These are phyloP conservation scores for Coelinius sp. DNA, from an alignment of 2,888 invertebrate genomes.

Conservation along the genomic window DNA sequence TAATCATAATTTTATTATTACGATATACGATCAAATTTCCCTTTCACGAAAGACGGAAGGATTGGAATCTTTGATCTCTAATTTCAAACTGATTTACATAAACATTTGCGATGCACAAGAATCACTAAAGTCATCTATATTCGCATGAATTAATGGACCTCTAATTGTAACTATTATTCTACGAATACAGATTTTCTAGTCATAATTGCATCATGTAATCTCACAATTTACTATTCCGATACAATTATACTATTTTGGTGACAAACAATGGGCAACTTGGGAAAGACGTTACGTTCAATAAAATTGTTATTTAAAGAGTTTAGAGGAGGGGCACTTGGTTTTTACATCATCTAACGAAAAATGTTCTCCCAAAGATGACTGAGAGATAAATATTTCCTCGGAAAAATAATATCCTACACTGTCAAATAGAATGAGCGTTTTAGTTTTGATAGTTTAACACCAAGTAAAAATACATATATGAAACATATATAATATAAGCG, in stretches of 20 bases:
- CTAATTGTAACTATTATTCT: background rate
- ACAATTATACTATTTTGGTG: background rate
- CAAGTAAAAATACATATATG: constrained; percentile 20
- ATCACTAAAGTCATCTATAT: background rate
- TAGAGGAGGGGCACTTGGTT: background rate
- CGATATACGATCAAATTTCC: too few relatives aligned
- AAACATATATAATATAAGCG: constrained; percentile 60
- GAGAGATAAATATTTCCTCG: background rate
- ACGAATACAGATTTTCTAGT: background rate
- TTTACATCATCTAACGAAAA: background rate
- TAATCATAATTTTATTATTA: too few relatives aligned
- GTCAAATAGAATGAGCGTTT: background rate
- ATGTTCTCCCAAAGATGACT: background rate
- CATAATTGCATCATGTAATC: constrained; percentile 8
- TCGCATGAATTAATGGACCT: background rate
- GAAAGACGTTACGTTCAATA: background rate
- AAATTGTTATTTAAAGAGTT: background rate
- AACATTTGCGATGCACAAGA: background rate
- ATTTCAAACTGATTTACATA: constrained; percentile 8
- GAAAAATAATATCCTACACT: background rate
- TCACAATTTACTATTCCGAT: background rate
- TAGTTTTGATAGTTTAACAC: constrained; percentile 8
- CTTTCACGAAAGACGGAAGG: too few relatives aligned
- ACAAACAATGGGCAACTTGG: background rate
- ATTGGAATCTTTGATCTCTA: background rate